Percentiles rank a stretch among this genome's conserved stretches.
Conservation (phyloP, 2,797 vertebrate genomes). For the Oreochromis mossambicus region DNA sequence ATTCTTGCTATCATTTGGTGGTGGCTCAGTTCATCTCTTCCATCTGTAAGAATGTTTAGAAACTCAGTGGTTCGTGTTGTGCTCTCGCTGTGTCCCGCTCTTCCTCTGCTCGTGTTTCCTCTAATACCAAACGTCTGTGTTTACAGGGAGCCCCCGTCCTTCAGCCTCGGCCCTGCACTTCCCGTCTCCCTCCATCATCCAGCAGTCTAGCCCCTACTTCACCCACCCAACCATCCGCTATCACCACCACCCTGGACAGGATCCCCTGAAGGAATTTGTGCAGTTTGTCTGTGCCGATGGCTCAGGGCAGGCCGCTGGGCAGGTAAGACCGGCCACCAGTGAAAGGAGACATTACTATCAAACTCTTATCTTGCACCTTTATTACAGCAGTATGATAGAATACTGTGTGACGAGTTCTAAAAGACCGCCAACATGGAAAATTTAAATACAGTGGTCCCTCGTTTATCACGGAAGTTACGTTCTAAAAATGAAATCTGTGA, state of each 20-base stretch:
- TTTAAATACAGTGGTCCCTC: neutral
- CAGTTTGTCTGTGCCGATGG: constrained; percentile 97
- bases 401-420: neutral
- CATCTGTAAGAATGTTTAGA: neutral
- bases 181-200: constrained; percentile 94
- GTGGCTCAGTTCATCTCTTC: neutral
- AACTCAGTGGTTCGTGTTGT: neutral
- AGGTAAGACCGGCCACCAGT: constrained; percentile 75
- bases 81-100: neutral
- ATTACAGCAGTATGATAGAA: neutral
- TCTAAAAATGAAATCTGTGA: neutral
- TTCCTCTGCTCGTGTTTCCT: constrained; percentile 3
- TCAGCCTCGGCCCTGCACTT: constrained; percentile 93
- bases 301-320: constrained; percentile 86
- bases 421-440: neutral
- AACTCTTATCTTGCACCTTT: neutral
- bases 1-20: neutral
- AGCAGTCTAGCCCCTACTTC: constrained; percentile 96
- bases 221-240: constrained; percentile 97
- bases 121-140: constrained; percentile 52
- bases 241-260: constrained; percentile 91
- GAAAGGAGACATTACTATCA: neutral
- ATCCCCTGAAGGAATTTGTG: constrained; percentile 97
- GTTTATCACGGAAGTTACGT: neutral
- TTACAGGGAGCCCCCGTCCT: constrained; percentile 89